Evolutionary conservation across 2,888 invertebrate species (phyloP), one percentile per base, ranked within the genome.

Genomic region (Sinohyriopsis cumingii): DNA sequence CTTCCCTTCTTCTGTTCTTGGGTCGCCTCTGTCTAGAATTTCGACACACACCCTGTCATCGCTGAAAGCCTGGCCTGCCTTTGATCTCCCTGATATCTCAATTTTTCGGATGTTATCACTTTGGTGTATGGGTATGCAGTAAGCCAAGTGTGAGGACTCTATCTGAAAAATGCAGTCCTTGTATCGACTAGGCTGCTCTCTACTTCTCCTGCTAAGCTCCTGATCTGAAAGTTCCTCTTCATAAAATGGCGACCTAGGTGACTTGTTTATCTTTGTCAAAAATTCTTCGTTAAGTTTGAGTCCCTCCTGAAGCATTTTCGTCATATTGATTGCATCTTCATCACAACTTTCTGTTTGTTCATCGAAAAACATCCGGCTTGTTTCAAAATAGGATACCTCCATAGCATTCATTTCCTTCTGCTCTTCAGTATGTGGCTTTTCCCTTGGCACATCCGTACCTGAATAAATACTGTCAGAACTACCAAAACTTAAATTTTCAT

Each of bases 31-130:
- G 12, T 65, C 63, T 3, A 78, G 55, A 19, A 81, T 67, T 70
- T 79, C 67, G 3, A 81, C 81, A 24, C 78, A 71, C 9, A 79
- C 81, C 65, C 72, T 76, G 59, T 81, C 81, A 45, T 75, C 75
- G 59, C 67, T 75, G 63, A 75, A 81, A n/a, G 72, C 66, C 61
- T 77, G 76, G 25, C 79, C 79, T 59, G 77, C 76, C 65, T 78
- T 78, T 54, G 73, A 70, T 22, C 80, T 53, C 12, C 80, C 80
- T 56, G 71, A 72, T 54, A 80, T 78, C 64, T 78, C 76, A 45
- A 81, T 77, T 15, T 55, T 20, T n/a, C 56, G 60, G 1, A 75
- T 63, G 19, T 57, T 61, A 6, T 68, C 73, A 18, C 62, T 68
- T 18, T 63, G 20, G n/a, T 75, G 67, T 24, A 75, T n/a, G 7